Evolutionary conservation across 2,113 vertebrate genomes (phyloP), one percentile per base, ranked within the genome.

Genomic region (Plecturocebus donacophilus): DNA sequence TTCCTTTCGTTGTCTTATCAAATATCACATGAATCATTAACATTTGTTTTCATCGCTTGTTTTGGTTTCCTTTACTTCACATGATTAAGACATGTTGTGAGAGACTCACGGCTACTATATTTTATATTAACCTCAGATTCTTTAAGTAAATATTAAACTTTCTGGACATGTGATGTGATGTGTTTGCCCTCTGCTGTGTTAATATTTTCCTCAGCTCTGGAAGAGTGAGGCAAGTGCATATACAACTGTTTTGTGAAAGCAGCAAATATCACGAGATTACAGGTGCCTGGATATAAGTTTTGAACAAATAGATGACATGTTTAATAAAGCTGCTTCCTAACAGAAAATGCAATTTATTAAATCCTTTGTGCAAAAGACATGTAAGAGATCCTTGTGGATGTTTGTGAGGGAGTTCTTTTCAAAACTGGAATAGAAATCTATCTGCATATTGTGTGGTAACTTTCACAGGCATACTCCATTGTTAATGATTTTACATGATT

Each of bases 71-170:
- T 98, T 98, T 98, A 96, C 98, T 98, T 98, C 98, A 98, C 98
- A 99, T 99, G 98, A 99, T 99, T 99, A 99, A 99, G 98, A 97
- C 97, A 96, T 96, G 98, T 98, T 98, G 98, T 98, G 98, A 98
- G 97, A 98, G 97, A 98, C 98, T 98, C 98, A 98, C 98, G 98
- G 98, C 98, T 98, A 98, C 97, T 96, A 97, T 98, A 98, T 86
- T 99, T 99, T 98, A 98, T 97, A 97, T 98, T 98, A 98, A 93
- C 81, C 80, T 95, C 89, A 90, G 98, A 98, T 97, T 98, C 95
- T 97, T 98, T 96, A 98, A 98, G 96, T 97, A 99, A 99, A 99
- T 98, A 94, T 68, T 95, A 99, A 99, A 99, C 98, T 80, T 97
- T 82, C 52, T 90, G 91, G 87, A 98, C 98, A 96, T 94, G 91